Base-by-base conservation (phyloP, 2,113 vertebrate species). In the Rhinoderma darwinii region DNA sequence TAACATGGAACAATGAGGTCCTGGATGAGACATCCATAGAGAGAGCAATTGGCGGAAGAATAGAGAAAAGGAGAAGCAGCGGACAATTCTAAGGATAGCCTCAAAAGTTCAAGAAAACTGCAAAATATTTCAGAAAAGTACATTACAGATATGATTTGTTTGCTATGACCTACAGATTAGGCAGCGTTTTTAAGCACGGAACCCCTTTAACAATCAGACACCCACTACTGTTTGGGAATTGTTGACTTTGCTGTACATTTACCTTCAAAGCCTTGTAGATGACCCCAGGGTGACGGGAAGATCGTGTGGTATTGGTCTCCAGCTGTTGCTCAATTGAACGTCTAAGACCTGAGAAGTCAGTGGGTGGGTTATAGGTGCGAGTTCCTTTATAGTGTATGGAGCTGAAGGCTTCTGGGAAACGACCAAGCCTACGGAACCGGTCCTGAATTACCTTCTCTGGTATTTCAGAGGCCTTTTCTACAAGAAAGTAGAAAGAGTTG, bases 401-500 rank as follows among this genome's bases (percentile, higher is more conserved):
- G 90, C 98, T 99, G 91, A 99, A 99, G n/a, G 98, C 98, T 91
- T 99, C 98, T 0, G 98, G 98, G 89, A 98, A 97, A 83, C 98
- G 94, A 79, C 96, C 95, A 86, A 99, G 92, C 91, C 97, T 98
- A 90, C 97, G 95, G 92, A 99, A 99, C 15, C 98, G 96, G 90
- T 99, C 97, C 93, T 99, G 97, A 88, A 99, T 96, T 75, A 99
- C 95, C 91, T 98, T 96, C 90, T 99, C 98, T 0, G 96, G 96
- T 11, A 96, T 96, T 88, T 99, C 97, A 0, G 95, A 95, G 0
- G 96, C 94, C 86, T 95, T 95, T 92, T 98, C 98, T 99, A 80
- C 30, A 83, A 20, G 44, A 73, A 90, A n/a, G n/a, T n/a, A n/a
- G n/a, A n/a, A n/a, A n/a, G n/a, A n/a, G n/a, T n/a, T n/a, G n/a